These are phyloP conservation scores for Sialis fuliginosa DNA, from an alignment of 2,888 invertebrate genomes.

Conservation along the genomic window DNA sequence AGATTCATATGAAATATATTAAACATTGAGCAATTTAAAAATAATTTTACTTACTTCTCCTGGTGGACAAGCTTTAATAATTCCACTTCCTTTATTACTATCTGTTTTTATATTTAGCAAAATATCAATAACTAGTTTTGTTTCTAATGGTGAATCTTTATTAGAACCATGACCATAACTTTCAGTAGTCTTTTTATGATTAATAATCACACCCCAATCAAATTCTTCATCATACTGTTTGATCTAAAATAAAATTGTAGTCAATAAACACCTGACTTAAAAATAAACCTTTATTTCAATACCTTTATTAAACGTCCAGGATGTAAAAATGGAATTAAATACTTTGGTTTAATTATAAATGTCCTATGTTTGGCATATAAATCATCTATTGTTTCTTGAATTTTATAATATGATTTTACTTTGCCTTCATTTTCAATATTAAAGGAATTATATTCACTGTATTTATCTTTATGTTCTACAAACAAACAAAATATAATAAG, in stretches of 20 bases:
- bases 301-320: slow-evolving; percentile 88
- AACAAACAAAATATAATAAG: slow-evolving; percentile 8
- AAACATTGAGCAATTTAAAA: background rate
- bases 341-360: slow-evolving; percentile 70
- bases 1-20: slow-evolving; percentile 10
- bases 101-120: slow-evolving; percentile 61
- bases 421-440: slow-evolving; percentile 52
- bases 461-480: slow-evolving; percentile 46
- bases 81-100: slow-evolving; percentile 28
- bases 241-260: slow-evolving; percentile 31
- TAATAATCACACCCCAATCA: slow-evolving; percentile 94
- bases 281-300: slow-evolving; percentile 9
- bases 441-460: slow-evolving; percentile 43
- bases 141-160: slow-evolving; percentile 36
- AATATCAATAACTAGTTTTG: slow-evolving; percentile 64
- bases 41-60: slow-evolving; percentile 30
- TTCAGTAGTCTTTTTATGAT: slow-evolving; percentile 44
- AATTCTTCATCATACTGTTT: slow-evolving; percentile 72
- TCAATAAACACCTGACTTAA: background rate
- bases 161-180: slow-evolving; percentile 19
- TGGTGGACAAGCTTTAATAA: slow-evolving; percentile 46
- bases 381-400: slow-evolving; percentile 27
- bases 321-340: slow-evolving; percentile 84
- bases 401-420: slow-evolving; percentile 68
- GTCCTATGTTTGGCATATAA: slow-evolving; percentile 46